Evolutionary conservation across 2,797 vertebrate genomes (phyloP).

Genomic region (Phyllotis vaccarum): DNA sequence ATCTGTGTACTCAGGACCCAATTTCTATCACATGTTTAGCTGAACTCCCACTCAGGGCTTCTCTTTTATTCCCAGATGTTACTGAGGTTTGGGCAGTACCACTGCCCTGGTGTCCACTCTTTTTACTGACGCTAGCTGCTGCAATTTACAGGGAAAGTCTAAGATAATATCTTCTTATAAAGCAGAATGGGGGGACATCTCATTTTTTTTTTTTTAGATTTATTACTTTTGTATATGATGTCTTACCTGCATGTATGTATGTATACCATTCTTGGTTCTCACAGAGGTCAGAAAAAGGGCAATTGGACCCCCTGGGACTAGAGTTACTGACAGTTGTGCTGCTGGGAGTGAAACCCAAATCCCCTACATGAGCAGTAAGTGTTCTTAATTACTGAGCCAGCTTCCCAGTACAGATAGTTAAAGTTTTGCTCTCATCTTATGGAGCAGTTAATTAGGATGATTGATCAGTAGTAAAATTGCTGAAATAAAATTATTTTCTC

Average conservation of each 20-base stretch:
- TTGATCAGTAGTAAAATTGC: background rate
- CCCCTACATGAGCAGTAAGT: background rate
- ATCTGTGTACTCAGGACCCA: background rate
- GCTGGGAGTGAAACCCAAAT: background rate
- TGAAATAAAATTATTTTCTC: slow-evolving; percentile 6
- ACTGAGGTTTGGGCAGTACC: background rate
- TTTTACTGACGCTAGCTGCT: background rate
- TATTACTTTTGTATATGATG: background rate
- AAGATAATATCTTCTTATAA: background rate
- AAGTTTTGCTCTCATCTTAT: background rate
- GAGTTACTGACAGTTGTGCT: background rate
- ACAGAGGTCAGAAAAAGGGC: background rate
- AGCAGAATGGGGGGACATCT: background rate
- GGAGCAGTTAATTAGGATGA: background rate
- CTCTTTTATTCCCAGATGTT: background rate
- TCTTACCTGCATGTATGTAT: background rate
- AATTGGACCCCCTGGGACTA: too few species aligned
- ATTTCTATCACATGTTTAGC: background rate
- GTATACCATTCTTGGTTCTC: background rate
- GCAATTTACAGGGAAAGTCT: background rate
- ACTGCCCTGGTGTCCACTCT: background rate
- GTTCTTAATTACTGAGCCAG: too few species aligned
- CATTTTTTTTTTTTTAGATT: background rate
- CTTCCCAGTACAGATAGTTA: background rate
- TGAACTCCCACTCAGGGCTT: background rate